Evolutionary conservation across 2,888 invertebrate species (phyloP), one percentile per base, ranked within the genome.

Genomic region (Serrognathus titanus): DNA sequence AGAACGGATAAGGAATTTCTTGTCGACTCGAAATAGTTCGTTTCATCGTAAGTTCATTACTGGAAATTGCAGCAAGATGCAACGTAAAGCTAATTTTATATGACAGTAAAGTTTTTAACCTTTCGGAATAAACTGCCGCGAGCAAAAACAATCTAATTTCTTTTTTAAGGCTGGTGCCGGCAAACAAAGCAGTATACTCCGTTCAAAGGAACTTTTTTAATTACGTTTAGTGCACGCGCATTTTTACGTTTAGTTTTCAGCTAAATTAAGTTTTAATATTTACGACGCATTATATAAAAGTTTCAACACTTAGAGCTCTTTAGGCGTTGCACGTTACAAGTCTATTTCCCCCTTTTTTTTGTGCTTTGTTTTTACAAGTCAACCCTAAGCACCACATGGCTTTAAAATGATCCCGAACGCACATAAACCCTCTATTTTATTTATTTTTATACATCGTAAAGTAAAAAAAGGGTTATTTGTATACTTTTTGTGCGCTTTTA

Each of bases 401-500:
- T 54, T 54, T 54, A 54, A 41, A 54, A 49, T 41, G 50, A 55
- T 48, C 46, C 50, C 37, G 49, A 24, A 55, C 50, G 45, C 50
- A 38, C 54, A 50, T 55, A 55, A 55, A 55, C 55, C 49, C 55
- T 55, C 50, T 41, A 49, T 50, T 55, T 55, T 55, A 55, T 45
- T 48, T 48, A 43, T 55, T 55, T 55, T 55, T 55, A 55, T 55
- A 41, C 49, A 49, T 55, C 55, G 55, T 55, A 55, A 55, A 52
- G 43, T 16, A 48, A 54, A 35, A 35, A 45, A 13, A 24, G 50
- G 49, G 55, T 55, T 55, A 55, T 55, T 55, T 49, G 55, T 49
- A 43, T 49, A 49, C 49, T 45, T 55, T 48, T 48, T 12, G 16
- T 16, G 37, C 37, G 36, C 35, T 37, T 35, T 37, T 37, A 37